phyloP scores from a whole-genome alignment of 2,113 vertebrate species.

The Sialia sialis region DNA sequence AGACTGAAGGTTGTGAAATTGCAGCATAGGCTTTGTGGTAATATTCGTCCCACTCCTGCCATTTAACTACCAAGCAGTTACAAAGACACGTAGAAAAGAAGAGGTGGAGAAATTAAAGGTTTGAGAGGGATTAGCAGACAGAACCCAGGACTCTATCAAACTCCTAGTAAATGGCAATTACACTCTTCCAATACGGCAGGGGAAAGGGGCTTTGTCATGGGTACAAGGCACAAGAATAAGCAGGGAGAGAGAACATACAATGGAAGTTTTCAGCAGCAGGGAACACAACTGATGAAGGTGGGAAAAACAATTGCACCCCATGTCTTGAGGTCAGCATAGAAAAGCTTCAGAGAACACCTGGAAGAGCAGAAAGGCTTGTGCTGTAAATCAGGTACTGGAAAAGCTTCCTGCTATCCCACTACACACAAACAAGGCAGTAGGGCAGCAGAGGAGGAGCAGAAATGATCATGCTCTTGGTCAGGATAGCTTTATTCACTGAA shows the following conservation, averaged over 20 bases:
- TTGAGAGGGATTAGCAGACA: not conserved
- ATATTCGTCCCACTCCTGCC: not conserved
- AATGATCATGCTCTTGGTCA: not conserved
- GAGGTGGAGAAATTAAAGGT: not conserved
- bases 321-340: not conserved
- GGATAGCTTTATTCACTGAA: not conserved
- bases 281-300: not conserved
- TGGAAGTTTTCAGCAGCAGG: not conserved
- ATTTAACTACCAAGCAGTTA: not conserved
- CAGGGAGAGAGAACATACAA: not conserved
- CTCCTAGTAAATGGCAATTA: not conserved
- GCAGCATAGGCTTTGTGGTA: not conserved
- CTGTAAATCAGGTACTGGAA: not conserved
- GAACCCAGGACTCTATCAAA: not conserved
- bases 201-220: not conserved
- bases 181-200: not conserved
- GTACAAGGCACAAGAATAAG: not conserved
- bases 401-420: not conserved
- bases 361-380: not conserved
- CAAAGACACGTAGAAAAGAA: not conserved
- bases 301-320: not conserved
- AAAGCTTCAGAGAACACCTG: not conserved
- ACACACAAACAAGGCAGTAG: not conserved
- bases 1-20: not conserved
- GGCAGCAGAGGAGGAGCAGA: not conserved